Conservation (phyloP, 2,797 vertebrate genomes). For the Acipenser ruthenus region DNA sequence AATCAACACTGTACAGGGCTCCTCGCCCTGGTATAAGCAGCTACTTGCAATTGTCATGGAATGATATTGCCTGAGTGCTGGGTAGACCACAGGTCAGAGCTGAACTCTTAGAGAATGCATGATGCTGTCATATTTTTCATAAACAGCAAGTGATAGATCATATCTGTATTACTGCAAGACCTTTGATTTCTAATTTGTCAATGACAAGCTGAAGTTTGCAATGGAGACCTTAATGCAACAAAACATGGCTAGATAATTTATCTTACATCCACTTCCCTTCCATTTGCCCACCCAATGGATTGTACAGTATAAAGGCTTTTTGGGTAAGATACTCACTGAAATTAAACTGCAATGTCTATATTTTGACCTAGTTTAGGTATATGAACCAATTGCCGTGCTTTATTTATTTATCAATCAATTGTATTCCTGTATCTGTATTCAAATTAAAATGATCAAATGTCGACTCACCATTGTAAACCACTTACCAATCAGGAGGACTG, state of each 20-base stretch:
- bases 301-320: too few relatives aligned
- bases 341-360: too few relatives aligned
- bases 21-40: too few relatives aligned
- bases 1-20: too few relatives aligned
- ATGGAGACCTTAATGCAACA: not conserved
- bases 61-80: constrained; percentile 51
- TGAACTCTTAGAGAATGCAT: constrained; percentile 12
- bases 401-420: too few relatives aligned
- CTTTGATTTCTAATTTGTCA: not conserved
- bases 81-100: constrained; percentile 25
- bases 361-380: too few relatives aligned
- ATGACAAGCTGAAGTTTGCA: not conserved
- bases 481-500: too few relatives aligned
- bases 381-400: too few relatives aligned
- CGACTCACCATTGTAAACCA: too few relatives aligned
- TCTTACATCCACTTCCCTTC: not conserved
- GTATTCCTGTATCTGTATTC: too few relatives aligned
- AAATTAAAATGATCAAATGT: too few relatives aligned
- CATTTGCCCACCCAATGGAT: not conserved
- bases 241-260: not conserved
- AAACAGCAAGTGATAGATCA: constrained; percentile 17
- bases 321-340: too few relatives aligned
- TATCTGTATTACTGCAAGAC: not conserved
- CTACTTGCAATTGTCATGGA: constrained; percentile 62
- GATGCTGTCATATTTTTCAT: constrained; percentile 14